Percentiles rank a stretch among this genome's conserved stretches.
phyloP scores from a whole-genome alignment of 2,113 vertebrate species.

The Xenus cinereus region DNA sequence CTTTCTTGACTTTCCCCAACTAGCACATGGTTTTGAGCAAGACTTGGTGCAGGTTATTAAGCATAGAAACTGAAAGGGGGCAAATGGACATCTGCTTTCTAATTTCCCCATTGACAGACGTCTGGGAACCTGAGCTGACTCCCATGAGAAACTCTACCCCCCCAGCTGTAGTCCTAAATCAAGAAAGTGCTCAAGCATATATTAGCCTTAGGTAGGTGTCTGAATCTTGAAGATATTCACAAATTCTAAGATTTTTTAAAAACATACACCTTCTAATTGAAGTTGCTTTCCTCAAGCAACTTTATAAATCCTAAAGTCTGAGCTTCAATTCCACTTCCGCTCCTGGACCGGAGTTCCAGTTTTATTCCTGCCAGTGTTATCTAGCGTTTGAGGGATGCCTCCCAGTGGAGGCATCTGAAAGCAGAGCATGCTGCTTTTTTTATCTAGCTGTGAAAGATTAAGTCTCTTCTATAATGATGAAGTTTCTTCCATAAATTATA shows the following conservation, averaged over 20 bases:
- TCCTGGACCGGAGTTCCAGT: background rate
- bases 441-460: background rate
- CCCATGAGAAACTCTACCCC: background rate
- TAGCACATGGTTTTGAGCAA: background rate
- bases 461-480: background rate
- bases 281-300: conserved; percentile 5
- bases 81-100: background rate
- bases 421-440: background rate
- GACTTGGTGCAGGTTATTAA: background rate
- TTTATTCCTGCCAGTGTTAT: background rate
- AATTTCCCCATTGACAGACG: background rate
- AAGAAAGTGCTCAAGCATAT: background rate
- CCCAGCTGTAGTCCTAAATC: background rate
- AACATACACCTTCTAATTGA: background rate
- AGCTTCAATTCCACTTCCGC: background rate
- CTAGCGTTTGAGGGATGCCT: conserved; percentile 28
- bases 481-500: conserved; percentile 33
- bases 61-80: background rate
- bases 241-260: background rate
- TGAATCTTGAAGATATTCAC: background rate
- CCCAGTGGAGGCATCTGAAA: conserved; percentile 36
- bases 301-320: background rate
- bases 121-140: background rate
- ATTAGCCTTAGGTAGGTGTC: background rate
- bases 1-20: background rate